These are phyloP conservation scores for Drosophila multiciliata DNA, from an alignment of 2,888 invertebrate genomes.

Conservation along the genomic window DNA sequence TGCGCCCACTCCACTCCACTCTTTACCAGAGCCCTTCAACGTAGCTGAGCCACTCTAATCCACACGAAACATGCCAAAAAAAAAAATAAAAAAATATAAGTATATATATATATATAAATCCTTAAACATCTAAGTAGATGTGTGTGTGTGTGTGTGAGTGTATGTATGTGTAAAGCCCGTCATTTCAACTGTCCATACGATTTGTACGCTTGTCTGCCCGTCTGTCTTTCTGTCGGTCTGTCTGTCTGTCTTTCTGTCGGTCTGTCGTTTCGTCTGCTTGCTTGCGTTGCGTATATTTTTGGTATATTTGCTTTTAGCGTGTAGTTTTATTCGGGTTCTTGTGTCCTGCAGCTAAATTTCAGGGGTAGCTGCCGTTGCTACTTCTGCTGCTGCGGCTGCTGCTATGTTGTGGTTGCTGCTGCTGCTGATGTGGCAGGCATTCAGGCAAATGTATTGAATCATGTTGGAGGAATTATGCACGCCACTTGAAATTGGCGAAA, in stretches of 20 bases:
- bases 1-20: neutral
- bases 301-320: conserved; percentile 70
- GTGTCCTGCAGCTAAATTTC: conserved; percentile 60
- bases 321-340: conserved; percentile 64
- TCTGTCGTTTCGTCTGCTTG: conserved; percentile 24
- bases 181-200: conserved; percentile 76
- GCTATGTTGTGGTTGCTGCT: conserved; percentile 9
- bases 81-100: conserved; percentile 17
- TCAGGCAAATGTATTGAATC: conserved; percentile 74
- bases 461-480: conserved; percentile 77
- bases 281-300: conserved; percentile 23
- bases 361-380: conserved; percentile 50
- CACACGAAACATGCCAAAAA: conserved; percentile 57
- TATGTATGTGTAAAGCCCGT: conserved; percentile 44
- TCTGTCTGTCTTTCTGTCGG: conserved; percentile 49
- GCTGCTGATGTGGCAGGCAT: conserved; percentile 31
- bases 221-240: conserved; percentile 19
- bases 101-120: conserved; percentile 13
- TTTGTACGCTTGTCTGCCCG: conserved; percentile 71
- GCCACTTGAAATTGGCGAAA: conserved; percentile 79
- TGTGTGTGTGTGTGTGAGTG: conserved; percentile 5
- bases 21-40: conserved; percentile 1
- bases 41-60: conserved; percentile 67
- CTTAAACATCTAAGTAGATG: conserved; percentile 10
- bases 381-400: conserved; percentile 10